Conservation (phyloP, 2,888 invertebrate genomes). For the Branchipolynoe longqiensis region DNA sequence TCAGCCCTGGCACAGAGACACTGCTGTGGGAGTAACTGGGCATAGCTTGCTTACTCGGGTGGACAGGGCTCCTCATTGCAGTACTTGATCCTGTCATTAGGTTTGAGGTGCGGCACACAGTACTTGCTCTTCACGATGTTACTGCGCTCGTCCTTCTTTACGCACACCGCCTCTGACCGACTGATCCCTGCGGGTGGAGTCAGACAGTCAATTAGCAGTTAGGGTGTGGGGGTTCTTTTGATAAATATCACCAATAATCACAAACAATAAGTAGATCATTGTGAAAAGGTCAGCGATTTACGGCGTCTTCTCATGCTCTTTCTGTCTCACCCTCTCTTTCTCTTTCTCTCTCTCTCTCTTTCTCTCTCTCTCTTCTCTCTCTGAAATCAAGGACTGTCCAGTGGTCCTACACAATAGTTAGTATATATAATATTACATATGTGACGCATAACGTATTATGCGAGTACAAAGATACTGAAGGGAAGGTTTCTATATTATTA, state of each 20-base stretch:
- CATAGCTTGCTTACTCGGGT: slow-evolving; percentile 71
- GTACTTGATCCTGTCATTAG: slow-evolving; percentile 72
- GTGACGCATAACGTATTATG: no score
- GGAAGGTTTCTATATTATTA: no score
- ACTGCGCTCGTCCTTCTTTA: slow-evolving; percentile 71
- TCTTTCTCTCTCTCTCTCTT: no score
- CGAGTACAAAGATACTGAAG: no score
- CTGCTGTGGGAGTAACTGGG: no score
- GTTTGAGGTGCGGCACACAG: slow-evolving; percentile 74
- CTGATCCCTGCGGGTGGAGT: slow-evolving; percentile 72
- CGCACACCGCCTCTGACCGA: slow-evolving; percentile 73
- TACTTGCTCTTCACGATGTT: slow-evolving; percentile 70
- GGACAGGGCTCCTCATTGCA: slow-evolving; percentile 77
- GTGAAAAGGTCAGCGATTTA: not conserved
- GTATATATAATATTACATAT: no score
- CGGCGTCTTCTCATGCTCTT: no score
- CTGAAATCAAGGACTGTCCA: no score
- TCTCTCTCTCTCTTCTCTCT: no score
- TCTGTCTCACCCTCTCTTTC: no score
- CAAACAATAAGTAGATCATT: not conserved
- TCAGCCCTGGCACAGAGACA: no score
- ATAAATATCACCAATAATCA: not conserved
- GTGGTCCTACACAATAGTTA: no score
- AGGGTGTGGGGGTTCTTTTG: not conserved
- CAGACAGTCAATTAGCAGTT: not conserved